Evolutionary conservation across 2,113 vertebrate species (phyloP).

Genomic region (Gyps fulvus): DNA sequence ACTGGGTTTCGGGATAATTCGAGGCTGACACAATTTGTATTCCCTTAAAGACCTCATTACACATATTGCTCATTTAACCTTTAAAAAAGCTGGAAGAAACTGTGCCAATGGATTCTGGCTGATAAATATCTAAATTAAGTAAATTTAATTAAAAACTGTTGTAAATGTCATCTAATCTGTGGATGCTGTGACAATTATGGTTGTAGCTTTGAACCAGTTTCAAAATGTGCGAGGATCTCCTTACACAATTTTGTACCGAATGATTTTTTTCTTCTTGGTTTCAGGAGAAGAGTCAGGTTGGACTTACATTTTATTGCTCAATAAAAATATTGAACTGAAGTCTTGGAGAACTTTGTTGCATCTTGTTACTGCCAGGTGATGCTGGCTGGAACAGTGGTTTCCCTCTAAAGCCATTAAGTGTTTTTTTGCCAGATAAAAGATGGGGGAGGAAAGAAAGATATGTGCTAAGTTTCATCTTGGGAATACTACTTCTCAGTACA

Average conservation of each 20-base stretch:
- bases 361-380: slow-evolving; percentile 34
- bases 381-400: slow-evolving; percentile 15
- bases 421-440: slow-evolving; percentile 22
- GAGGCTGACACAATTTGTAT: slow-evolving; percentile 49
- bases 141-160: slow-evolving; percentile 62
- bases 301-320: neutral
- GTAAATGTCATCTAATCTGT: slow-evolving; percentile 53
- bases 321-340: neutral
- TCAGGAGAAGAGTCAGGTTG: neutral
- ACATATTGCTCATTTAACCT: slow-evolving; percentile 67
- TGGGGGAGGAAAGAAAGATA: neutral
- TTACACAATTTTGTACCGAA: neutral
- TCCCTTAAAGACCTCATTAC: slow-evolving; percentile 56
- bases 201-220: slow-evolving; percentile 50
- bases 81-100: slow-evolving; percentile 52
- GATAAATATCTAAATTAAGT: slow-evolving; percentile 67
- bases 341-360: slow-evolving; percentile 10
- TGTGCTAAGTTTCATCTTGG: neutral
- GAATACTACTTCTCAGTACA: neutral
- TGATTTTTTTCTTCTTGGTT: neutral
- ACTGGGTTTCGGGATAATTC: neutral
- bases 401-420: slow-evolving; percentile 15
- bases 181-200: slow-evolving; percentile 13
- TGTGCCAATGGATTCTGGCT: slow-evolving; percentile 47
- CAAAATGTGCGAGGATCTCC: slow-evolving; percentile 1